These are phyloP conservation scores for Carassius carassius DNA, from an alignment of 2,113 vertebrate genomes.

Conservation along the genomic window DNA sequence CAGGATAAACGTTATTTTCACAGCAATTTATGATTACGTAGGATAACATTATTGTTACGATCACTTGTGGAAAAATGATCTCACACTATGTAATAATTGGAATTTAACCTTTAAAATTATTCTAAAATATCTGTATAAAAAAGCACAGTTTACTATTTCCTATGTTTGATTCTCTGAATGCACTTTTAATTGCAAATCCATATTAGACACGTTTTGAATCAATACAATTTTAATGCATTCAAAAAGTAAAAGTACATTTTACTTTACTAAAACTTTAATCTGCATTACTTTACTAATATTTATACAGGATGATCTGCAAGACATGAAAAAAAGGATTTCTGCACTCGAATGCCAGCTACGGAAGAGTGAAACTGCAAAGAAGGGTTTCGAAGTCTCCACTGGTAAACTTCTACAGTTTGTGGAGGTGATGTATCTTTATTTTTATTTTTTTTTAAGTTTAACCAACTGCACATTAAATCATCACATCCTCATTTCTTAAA, in stretches of 20 bases:
- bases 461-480: background rate
- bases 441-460: background rate
- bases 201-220: background rate
- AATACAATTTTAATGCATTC: background rate
- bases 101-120: background rate
- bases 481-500: background rate
- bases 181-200: background rate
- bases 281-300: background rate
- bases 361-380: slow-evolving; percentile 84
- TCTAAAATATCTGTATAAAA: background rate
- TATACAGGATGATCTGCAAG: slow-evolving; percentile 81
- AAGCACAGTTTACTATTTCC: background rate
- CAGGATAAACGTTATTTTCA: slow-evolving; percentile 11
- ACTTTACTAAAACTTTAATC: background rate
- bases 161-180: background rate
- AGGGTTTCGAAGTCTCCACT: slow-evolving; percentile 84
- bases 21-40: slow-evolving; percentile 1
- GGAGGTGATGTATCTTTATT: slow-evolving; percentile 77
- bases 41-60: background rate
- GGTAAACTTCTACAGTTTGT: slow-evolving; percentile 89
- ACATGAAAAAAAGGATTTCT: slow-evolving; percentile 84
- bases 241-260: background rate
- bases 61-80: background rate
- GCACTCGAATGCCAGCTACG: slow-evolving; percentile 90
- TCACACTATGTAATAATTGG: background rate